Base-by-base conservation (phyloP, 1,140 invertebrate genomes). In the Hycleus cichorii region DNA sequence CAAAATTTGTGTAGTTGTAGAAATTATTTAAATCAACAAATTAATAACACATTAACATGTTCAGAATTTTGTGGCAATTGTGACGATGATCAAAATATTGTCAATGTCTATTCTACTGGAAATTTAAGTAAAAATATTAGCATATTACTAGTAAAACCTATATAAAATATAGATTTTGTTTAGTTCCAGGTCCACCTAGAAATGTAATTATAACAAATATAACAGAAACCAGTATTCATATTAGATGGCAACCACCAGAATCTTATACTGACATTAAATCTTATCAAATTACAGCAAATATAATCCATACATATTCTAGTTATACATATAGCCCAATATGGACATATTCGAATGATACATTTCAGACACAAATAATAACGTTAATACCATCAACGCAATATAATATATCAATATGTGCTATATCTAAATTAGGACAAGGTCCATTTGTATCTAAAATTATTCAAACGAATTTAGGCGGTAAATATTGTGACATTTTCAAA, bases 211-310 rank as follows among this genome's bases (percentile, higher is more conserved):
- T 72, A 45, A 45, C 40, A 32, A 69, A 71, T 58, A 51, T 71
- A 47, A 72, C 71, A 27, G 65, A 68, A 46, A 64, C 55, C n/a
- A 62, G 55, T 39, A 58, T 62, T 38, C 57, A 64, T 43, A 57
- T 73, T 44, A 48, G 52, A 47, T 73, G 71, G 71, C 45, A 65
- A 47, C 50, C 56, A 52, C 71, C 71, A 47, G 65, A 70, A 57
- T 68, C 64, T 40, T 67, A 51, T 57, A 54, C 67, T 40, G 60
- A 63, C 25, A 67, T 73, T 40, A 49, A 25, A n/a, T 58, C 51
- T 39, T 73, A 72, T 64, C 48, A 60, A 55, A 61, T 73, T 18
- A 66, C 43, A 26, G 70, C 70, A 7, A 59, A 50, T 32, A 55
- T 67, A 39, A 49, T 70, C 11, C 53, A 62, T 43, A 70, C 71